Evolutionary conservation across 2,797 vertebrate genomes (phyloP).

Genomic region (Petrocephalus schoutedeni): DNA sequence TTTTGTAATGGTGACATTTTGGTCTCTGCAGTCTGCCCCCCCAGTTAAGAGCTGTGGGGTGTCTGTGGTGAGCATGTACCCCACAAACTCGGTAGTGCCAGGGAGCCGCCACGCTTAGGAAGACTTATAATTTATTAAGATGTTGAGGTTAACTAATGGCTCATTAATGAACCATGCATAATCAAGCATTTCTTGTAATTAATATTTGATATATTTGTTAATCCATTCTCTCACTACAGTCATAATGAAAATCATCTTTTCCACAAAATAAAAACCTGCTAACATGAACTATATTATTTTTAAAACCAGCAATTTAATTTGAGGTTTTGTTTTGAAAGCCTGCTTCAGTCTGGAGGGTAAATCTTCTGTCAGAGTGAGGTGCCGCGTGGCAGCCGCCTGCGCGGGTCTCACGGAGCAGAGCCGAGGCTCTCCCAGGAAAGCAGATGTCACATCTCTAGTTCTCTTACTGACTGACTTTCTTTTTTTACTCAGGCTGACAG

Average conservation of each 20-base stretch:
- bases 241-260: background rate
- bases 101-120: background rate
- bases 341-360: background rate
- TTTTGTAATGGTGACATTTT: background rate
- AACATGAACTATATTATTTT: background rate
- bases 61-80: background rate
- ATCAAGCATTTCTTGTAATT: background rate
- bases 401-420: background rate
- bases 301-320: background rate
- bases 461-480: background rate
- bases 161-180: background rate
- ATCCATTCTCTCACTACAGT: background rate
- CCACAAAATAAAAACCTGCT: background rate
- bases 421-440: background rate
- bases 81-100: background rate
- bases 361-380: background rate
- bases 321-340: background rate
- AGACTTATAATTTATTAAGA: background rate
- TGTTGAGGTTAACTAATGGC: background rate
- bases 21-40: background rate
- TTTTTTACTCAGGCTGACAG: constrained; percentile 73
- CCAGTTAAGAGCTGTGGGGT: background rate
- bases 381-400: background rate
- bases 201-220: background rate
- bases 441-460: background rate